A percentile compares a stretch with the other conserved stretches of the same genome.
These are phyloP conservation scores for Anarsia innoxiella DNA, from an alignment of 2,888 invertebrate genomes.

Conservation along the genomic window DNA sequence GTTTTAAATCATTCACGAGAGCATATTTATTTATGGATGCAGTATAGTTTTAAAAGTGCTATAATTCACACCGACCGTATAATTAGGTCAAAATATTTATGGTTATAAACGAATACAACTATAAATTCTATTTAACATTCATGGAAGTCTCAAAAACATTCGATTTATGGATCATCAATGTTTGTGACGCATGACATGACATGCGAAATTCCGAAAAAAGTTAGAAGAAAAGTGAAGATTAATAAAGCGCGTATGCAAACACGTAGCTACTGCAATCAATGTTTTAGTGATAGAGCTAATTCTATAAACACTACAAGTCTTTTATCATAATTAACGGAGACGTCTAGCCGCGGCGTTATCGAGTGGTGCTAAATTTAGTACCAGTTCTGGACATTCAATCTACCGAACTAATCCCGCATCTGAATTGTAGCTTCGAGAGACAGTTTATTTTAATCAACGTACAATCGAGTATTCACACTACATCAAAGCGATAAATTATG, in stretches of 20 bases:
- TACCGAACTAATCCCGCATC: slow-evolving; percentile 5
- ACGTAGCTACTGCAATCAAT: too few species aligned
- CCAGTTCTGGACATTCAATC: slow-evolving; percentile 1
- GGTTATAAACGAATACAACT: slow-evolving; percentile 12
- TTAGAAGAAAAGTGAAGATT: too few species aligned
- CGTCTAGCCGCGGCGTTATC: slow-evolving; percentile 8
- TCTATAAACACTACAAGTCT: slow-evolving; percentile 2
- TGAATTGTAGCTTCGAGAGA: not conserved
- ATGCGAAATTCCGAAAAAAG: too few species aligned
- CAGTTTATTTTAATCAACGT: too few species aligned
- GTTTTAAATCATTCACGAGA: slow-evolving; percentile 8
- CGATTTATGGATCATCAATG: too few species aligned
- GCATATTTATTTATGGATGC: slow-evolving; percentile 2
- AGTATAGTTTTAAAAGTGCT: slow-evolving; percentile 1
- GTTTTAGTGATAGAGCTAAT: too few species aligned
- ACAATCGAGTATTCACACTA: too few species aligned
- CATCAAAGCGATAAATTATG: too few species aligned
- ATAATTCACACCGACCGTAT: slow-evolving; percentile 7
- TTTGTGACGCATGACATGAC: too few species aligned
- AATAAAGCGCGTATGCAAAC: too few species aligned
- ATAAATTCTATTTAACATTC: too few species aligned
- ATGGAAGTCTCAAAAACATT: too few species aligned
- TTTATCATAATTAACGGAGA: slow-evolving; percentile 15
- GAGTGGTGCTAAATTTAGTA: slow-evolving; percentile 6
- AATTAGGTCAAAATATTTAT: slow-evolving; percentile 7